Conservation (phyloP, 2,888 invertebrate genomes). For the Arctia plantaginis region DNA sequence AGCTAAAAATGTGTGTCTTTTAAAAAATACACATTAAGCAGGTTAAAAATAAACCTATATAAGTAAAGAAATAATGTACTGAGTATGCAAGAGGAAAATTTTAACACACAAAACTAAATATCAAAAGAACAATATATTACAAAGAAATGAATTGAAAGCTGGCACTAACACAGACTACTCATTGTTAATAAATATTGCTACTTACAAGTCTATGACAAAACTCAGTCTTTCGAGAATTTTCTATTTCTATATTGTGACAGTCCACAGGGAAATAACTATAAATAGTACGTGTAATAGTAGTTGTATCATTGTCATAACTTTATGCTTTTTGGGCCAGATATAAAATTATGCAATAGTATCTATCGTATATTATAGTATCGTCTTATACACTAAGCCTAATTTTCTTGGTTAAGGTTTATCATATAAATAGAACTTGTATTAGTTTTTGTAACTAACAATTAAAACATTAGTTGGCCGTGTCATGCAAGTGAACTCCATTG, state of each 20-base stretch:
- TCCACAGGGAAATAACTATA: neutral
- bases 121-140: neutral
- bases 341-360: neutral
- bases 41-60: no score
- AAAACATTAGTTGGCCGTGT: slow-evolving; percentile 10
- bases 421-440: neutral
- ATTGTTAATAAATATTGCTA: neutral
- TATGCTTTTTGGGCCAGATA: slow-evolving; percentile 1
- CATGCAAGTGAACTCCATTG: slow-evolving; percentile 19
- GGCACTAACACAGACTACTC: neutral
- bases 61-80: neutral
- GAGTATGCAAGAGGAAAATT: neutral
- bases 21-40: no score
- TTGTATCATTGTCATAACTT: neutral
- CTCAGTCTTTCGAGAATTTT: slow-evolving; percentile 4
- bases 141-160: neutral
- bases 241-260: neutral
- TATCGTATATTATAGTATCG: no score
- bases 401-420: neutral
- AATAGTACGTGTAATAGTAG: neutral
- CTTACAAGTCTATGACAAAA: neutral
- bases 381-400: neutral
- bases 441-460: neutral
- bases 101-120: neutral
- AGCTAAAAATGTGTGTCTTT: no score